Base-by-base conservation (phyloP, 2,797 vertebrate genomes). In the Takifugu rubripes region DNA sequence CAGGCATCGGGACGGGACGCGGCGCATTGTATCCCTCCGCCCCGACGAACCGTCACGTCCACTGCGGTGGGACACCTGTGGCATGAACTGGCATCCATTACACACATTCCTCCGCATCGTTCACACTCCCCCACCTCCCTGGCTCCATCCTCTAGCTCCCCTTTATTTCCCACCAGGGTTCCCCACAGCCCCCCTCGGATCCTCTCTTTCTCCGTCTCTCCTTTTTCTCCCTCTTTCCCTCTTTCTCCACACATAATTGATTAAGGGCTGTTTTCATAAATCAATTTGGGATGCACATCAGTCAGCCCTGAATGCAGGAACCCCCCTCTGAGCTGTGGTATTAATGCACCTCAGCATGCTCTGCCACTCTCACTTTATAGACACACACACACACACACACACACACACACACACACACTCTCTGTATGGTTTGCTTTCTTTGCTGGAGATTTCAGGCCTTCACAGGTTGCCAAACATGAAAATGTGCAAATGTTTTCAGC, bases 211-310 rank as follows among this genome's bases (percentile, higher is more conserved):
- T 81, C 79, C 74, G 66, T 67, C 76, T 63, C 70, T 70, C 65
- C 42, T 70, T 57, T 89, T 71, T 67, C 70, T 68, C 45, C 55
- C 45, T 52, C 59, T 74, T 86, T 81, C 87, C 89, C 85, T 86
- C 85, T 86, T 90, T 94, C 93, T 94, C 92, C 94, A 94, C 94
- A 69, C 95, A 95, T 97, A 98, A 97, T 97, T 96, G 96, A 98
- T 98, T 97, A 96, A 92, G 90, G 92, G 77, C 84, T 81, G 66
- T 90, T 95, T 95, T 95, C 94, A 97, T 97, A 97, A 96, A 97
- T 96, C 95, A 97, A 97, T 98, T 98, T 96, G 97, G 93, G 94
- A 98, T 88, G 96, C 94, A 96, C 95, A 97, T 98, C 96, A 96
- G 94, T 98, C 96, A 97, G 93, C 90, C 90, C 85, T 95, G 93